Conservation (phyloP, 2,888 invertebrate genomes). For the Auanema sp. region DNA sequence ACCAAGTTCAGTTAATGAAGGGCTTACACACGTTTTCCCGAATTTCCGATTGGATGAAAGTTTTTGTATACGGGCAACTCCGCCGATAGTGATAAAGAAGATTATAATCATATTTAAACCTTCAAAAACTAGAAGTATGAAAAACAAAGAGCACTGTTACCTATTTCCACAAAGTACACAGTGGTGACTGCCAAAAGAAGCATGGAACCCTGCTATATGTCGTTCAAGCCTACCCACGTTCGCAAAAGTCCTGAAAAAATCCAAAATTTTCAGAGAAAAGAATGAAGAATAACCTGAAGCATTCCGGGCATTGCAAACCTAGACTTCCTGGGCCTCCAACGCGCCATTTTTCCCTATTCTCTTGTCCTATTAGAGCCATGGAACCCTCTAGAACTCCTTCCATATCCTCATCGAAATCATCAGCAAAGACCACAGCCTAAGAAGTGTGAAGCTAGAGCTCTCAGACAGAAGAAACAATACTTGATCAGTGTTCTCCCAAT, state of each 20-base stretch:
- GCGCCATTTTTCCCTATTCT: slow-evolving; percentile 30
- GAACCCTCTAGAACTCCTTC: slow-evolving; percentile 18
- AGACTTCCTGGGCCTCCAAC: slow-evolving; percentile 13
- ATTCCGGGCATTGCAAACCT: slow-evolving; percentile 50
- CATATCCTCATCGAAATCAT: slow-evolving; percentile 43
- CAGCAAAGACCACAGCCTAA: slow-evolving; percentile 44
- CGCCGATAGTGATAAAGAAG: slow-evolving; percentile 58
- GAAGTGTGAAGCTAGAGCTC: neutral
- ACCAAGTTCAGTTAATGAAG: neutral
- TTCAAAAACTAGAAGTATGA: slow-evolving; percentile 2
- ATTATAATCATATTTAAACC: slow-evolving; percentile 59
- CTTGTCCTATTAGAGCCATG: slow-evolving; percentile 6
- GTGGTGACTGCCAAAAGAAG: slow-evolving; percentile 50
- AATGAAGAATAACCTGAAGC: slow-evolving; percentile 34
- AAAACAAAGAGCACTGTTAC: slow-evolving; percentile 16
- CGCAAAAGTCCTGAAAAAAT: slow-evolving; percentile 47
- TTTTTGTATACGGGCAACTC: slow-evolving; percentile 52
- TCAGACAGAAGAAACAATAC: neutral
- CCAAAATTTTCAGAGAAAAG: neutral
- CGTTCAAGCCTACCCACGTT: slow-evolving; percentile 52
- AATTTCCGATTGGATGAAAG: slow-evolving; percentile 46
- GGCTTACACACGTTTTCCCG: slow-evolving; percentile 34
- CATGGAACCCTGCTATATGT: slow-evolving; percentile 55
- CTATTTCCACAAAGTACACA: slow-evolving; percentile 58
- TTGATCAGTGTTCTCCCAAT: slow-evolving; percentile 2